phyloP scores from a whole-genome alignment of 2,888 invertebrate species.

The Drosophila incognita region DNA sequence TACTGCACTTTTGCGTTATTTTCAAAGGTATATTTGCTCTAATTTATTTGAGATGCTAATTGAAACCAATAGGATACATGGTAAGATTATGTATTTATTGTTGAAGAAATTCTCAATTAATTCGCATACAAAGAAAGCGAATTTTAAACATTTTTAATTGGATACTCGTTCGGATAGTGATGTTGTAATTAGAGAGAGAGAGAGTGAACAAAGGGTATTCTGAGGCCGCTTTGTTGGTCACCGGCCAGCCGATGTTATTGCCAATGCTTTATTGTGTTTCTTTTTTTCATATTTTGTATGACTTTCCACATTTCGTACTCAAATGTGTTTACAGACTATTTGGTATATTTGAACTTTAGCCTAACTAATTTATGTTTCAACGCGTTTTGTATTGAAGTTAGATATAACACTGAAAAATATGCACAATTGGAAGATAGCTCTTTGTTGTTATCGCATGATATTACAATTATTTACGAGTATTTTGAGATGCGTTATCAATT shows the following conservation, averaged over 20 bases:
- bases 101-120: slow-evolving; percentile 30
- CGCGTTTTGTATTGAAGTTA: slow-evolving; percentile 30
- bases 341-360: slow-evolving; percentile 57
- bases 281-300: slow-evolving; percentile 7
- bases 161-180: slow-evolving; percentile 1
- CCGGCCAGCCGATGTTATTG: slow-evolving; percentile 43
- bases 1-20: slow-evolving; percentile 12
- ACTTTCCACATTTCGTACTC: slow-evolving; percentile 8
- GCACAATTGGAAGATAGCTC: slow-evolving; percentile 79
- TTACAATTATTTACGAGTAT: slow-evolving; percentile 48
- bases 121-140: slow-evolving; percentile 1
- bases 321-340: slow-evolving; percentile 12
- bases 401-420: slow-evolving; percentile 71
- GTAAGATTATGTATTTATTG: slow-evolving; percentile 59
- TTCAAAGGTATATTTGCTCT: slow-evolving; percentile 35
- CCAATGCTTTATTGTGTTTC: slow-evolving; percentile 21
- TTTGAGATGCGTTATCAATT: slow-evolving; percentile 24
- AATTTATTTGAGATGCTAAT: slow-evolving; percentile 62
- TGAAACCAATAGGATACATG: slow-evolving; percentile 76
- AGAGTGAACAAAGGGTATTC: slow-evolving; percentile 9
- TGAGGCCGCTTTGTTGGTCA: slow-evolving; percentile 28
- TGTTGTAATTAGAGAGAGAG: neutral
- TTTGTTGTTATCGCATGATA: slow-evolving; percentile 63
- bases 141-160: slow-evolving; percentile 1
- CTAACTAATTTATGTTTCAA: slow-evolving; percentile 60